Conservation (phyloP, 2,113 vertebrate genomes). For the Empidonax traillii region DNA sequence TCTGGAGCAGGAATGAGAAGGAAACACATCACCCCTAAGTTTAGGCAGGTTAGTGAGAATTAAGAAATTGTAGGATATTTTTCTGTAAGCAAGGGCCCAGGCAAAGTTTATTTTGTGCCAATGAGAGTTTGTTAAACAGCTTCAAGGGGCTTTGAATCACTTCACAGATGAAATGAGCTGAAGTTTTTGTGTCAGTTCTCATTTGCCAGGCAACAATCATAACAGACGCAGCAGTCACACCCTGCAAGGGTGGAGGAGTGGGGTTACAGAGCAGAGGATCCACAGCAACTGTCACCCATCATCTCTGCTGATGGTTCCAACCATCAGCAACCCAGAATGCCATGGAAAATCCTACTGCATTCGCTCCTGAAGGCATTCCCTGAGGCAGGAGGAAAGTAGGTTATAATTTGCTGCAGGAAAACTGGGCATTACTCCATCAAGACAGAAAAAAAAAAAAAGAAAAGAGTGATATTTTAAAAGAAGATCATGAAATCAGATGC, state of each 20-base stretch:
- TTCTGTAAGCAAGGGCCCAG: neutral
- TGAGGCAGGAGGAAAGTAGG: constrained; percentile 20
- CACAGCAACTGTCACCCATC: neutral
- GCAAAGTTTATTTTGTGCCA: neutral
- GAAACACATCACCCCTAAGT: neutral
- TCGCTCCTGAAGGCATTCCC: constrained; percentile 1
- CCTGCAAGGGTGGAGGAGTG: neutral
- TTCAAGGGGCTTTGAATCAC: neutral
- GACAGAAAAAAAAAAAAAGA: neutral
- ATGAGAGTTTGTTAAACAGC: neutral
- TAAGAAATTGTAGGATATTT: neutral
- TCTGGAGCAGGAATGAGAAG: neutral
- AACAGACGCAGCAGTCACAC: neutral
- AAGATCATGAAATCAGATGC: constrained; percentile 57
- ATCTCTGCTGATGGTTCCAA: neutral
- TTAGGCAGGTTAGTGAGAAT: neutral
- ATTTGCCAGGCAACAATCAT: neutral
- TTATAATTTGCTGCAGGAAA: constrained; percentile 40
- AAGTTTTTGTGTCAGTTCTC: neutral
- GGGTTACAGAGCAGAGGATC: neutral
- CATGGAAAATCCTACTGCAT: neutral
- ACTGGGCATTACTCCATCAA: neutral
- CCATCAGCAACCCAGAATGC: neutral
- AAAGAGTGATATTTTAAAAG: neutral
- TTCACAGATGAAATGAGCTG: neutral